These are phyloP conservation scores for Mormyrus iriodes DNA, from an alignment of 2,113 vertebrate genomes.

Conservation along the genomic window DNA sequence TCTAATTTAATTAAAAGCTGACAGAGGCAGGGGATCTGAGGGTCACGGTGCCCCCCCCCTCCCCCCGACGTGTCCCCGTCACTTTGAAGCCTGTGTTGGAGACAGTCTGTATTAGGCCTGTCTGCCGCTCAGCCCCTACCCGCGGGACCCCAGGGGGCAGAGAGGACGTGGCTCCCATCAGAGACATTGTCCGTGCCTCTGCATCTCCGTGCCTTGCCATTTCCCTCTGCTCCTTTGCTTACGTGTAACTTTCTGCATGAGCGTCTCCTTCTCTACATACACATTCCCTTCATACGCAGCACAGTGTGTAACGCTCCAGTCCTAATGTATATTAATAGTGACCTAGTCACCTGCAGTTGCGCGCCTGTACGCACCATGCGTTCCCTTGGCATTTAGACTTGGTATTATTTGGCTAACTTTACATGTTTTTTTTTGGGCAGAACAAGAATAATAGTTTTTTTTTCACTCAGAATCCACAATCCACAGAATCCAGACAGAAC, in stretches of 20 bases:
- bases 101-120: slow-evolving; percentile 32
- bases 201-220: no score
- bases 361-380: not conserved
- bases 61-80: not conserved
- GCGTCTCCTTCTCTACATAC: not conserved
- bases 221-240: not conserved
- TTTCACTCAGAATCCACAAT: not conserved
- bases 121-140: slow-evolving; percentile 1
- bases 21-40: slow-evolving; percentile 19
- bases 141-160: not conserved
- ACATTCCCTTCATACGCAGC: not conserved
- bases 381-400: not conserved
- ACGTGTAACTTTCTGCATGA: not conserved
- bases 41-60: slow-evolving; percentile 21
- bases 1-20: slow-evolving; percentile 32
- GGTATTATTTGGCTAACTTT: not conserved
- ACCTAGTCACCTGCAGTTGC: not conserved
- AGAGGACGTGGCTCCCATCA: not conserved
- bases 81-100: slow-evolving; percentile 27
- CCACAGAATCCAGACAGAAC: not conserved
- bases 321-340: not conserved
- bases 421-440: not conserved
- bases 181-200: not conserved
- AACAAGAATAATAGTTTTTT: not conserved
- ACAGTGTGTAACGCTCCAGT: not conserved